Base-by-base conservation (phyloP, 2,888 invertebrate genomes). In the Caenorhabditis auriculariae region DNA sequence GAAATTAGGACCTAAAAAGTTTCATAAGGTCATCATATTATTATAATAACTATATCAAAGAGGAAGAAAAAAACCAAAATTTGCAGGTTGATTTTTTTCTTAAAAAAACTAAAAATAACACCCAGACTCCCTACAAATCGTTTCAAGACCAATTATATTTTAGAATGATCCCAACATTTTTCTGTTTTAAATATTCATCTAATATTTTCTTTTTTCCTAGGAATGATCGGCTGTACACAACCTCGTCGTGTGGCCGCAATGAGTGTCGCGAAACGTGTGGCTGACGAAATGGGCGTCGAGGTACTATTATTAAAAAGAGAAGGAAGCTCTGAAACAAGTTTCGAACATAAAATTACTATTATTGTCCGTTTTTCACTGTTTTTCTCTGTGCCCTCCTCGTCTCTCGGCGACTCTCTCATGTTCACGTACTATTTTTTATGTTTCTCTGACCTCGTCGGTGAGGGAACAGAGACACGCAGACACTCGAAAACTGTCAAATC, bases 231-330 rank as follows among this genome's bases (percentile, higher is more conserved):
- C 0, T 98, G 98, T 83, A 99, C 96, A 0, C 96, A 96, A 83
- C 98, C 98, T 0, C 85, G 98, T 63, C 86, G 86, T 65, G 94
- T 98, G 0, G 98, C 98, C 42, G 96, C 98, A 64, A 96, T 98
- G 96, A 93, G 94, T 0, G 98, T 99, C 0, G 98, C 98, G 1
- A 96, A 98, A 84, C 88, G 98, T 76, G 98, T 99, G 12, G 91
- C 95, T 2, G 96, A 98, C 82, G 98, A 99, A 86, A 94, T 96
- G 93, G 87, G 88, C 32, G 90, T 91, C 0, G 88, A 89, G 59
- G 66, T 61, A 12, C n/a, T 1, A 23, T 55, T 3, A 5, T 23
- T 28, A 26, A 12, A 45, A 26, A 9, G 17, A 15, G 7, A 15
- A 12, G 41, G 9, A 15, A 41, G 9, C 9, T 43, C n/a, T 17